Evolutionary conservation across 2,888 invertebrate species (phyloP), one percentile per base, ranked within the genome.

Genomic region (Mesochorus sp.): DNA sequence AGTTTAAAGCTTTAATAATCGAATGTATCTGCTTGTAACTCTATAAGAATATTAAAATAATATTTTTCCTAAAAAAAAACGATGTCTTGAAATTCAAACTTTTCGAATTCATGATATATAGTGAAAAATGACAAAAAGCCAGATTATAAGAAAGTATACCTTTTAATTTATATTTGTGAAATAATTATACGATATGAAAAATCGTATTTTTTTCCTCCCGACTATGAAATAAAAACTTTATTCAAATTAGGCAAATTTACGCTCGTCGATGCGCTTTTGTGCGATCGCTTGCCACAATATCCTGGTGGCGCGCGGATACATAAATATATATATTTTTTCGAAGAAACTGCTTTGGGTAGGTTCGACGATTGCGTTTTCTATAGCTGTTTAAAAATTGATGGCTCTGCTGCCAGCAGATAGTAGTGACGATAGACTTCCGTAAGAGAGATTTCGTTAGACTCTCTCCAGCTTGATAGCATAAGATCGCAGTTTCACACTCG

Each of bases 381-480:
- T 66, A 49, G 17, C 57, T 49, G 14, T 59, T 80, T 61, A 55
- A 68, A 79, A 82, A 81, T 83, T 81, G 80, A 79, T 62, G 79
- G 73, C 73, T 77, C 51, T 24, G 19, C 5, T 8, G 39, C 28
- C 55, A 64, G 42, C 26, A 57, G 53, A n/a, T n/a, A n/a, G n/a
- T n/a, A 55, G 59, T 62, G 61, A 67, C 67, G 37, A n/a, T n/a
- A 59, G 57, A 68, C 62, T 82, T 81, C 79, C 80, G 77, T 49
- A 70, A 75, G 74, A 49, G 53, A 80, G 61, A 81, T 83, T 83
- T 81, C 80, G 76, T 82, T 78, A 79, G 68, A 53, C 21, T 57
- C 31, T 26, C 14, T 17, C 37, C n/a, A 12, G 2, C 34, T 24
- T 10, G n/a, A 3, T 4, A 31, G 37, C 14, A 31, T 34, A 3